phyloP scores from a whole-genome alignment of 2,797 vertebrate species.

The Tympanoctomys barrerae region DNA sequence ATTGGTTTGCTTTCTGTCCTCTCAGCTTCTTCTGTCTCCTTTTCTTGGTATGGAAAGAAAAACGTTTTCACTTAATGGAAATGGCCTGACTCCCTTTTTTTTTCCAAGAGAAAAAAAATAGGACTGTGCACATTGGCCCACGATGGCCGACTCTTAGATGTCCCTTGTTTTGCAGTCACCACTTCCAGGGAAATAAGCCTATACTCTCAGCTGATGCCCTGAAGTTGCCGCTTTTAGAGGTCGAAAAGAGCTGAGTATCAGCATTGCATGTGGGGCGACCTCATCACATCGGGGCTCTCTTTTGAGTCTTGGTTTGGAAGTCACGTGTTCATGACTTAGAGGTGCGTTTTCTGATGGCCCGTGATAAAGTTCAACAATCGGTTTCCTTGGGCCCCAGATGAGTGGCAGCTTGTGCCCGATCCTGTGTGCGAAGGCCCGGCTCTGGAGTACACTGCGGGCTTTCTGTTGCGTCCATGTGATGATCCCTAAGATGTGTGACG shows the following conservation, averaged over 20 bases:
- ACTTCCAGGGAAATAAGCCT: not conserved
- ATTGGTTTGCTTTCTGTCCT: not conserved
- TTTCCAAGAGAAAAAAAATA: not conserved
- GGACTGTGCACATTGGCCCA: not conserved
- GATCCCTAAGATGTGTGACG: not conserved
- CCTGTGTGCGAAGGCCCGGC: too few species aligned
- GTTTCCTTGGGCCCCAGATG: not conserved
- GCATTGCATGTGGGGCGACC: not conserved
- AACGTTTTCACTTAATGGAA: not conserved
- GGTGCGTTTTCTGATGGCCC: not conserved
- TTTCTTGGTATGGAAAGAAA: not conserved
- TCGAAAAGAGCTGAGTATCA: accelerated
- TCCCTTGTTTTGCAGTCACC: too few species aligned
- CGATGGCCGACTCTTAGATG: accelerated
- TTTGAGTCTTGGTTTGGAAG: not conserved
- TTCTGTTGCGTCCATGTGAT: accelerated
- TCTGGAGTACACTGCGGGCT: not conserved
- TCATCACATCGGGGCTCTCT: not conserved
- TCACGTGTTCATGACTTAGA: not conserved
- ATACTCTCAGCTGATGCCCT: not conserved
- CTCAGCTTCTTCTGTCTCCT: not conserved
- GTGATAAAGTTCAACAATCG: not conserved
- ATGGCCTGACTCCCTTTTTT: not conserved
- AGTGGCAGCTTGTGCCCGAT: not conserved
- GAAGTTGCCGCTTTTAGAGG: not conserved